phyloP scores from a whole-genome alignment of 2,888 invertebrate genomes.

The Gasteruption jaculator region DNA sequence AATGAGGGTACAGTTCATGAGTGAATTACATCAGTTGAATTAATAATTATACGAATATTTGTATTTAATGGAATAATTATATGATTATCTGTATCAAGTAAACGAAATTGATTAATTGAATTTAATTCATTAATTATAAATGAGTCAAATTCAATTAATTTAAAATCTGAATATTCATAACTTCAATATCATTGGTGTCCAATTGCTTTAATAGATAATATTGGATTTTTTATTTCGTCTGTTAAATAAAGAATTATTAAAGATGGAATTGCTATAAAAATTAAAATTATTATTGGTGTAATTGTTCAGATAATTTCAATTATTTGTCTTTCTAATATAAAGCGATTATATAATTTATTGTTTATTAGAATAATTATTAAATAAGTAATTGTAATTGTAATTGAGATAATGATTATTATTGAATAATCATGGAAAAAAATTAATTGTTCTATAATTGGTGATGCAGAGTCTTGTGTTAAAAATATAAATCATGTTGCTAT shows the following conservation, averaged over 20 bases:
- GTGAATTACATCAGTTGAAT: conserved; percentile 64
- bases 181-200: conserved; percentile 67
- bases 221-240: conserved; percentile 60
- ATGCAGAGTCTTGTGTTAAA: conserved; percentile 58
- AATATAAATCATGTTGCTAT: conserved; percentile 33
- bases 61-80: conserved; percentile 58
- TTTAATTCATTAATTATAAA: conserved; percentile 57
- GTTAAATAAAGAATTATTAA: conserved; percentile 59
- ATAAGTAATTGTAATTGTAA: conserved; percentile 59
- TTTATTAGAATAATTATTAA: conserved; percentile 57
- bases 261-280: conserved; percentile 63
- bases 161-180: conserved; percentile 65
- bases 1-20: conserved; percentile 63
- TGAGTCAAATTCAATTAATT: conserved; percentile 60
- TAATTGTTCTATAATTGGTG: conserved; percentile 65
- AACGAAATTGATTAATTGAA: conserved; percentile 54
- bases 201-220: conserved; percentile 60
- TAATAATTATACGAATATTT: conserved; percentile 62
- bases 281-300: conserved; percentile 59
- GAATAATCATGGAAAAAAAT: conserved; percentile 63
- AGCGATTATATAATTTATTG: conserved; percentile 59
- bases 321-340: conserved; percentile 58
- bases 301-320: conserved; percentile 66
- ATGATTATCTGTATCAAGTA: conserved; percentile 65
- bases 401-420: conserved; percentile 60